Conservation (phyloP, 2,113 vertebrate species). For the Sebastes schlegelii region DNA sequence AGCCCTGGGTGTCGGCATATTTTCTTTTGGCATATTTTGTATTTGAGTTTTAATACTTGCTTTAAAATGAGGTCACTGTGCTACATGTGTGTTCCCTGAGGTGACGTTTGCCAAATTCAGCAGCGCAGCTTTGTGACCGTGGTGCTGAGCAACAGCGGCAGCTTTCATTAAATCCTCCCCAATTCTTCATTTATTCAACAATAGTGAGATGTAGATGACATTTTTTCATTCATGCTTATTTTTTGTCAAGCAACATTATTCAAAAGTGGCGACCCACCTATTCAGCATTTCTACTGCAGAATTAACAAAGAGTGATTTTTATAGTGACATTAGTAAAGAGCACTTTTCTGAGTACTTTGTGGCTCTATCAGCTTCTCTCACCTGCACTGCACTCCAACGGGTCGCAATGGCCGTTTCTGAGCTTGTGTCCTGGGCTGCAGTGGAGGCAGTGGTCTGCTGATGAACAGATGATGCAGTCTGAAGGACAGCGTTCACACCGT, state of each 20-base stretch:
- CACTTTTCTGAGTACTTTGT: background rate
- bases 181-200: constrained; percentile 15
- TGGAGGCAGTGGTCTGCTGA: constrained; percentile 79
- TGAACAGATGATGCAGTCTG: constrained; percentile 85
- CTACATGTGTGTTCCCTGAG: constrained; percentile 39
- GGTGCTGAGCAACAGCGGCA: constrained; percentile 21
- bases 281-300: background rate
- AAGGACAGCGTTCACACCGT: constrained; percentile 84
- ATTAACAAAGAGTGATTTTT: background rate
- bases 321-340: background rate
- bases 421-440: constrained; percentile 82
- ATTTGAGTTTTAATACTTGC: constrained; percentile 22
- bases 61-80: constrained; percentile 42
- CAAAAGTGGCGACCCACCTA: background rate
- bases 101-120: constrained; percentile 29
- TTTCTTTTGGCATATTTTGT: constrained; percentile 14
- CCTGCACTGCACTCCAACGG: constrained; percentile 85
- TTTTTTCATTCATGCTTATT: background rate
- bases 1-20: constrained; percentile 5
- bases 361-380: constrained; percentile 61
- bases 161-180: constrained; percentile 1
- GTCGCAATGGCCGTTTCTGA: constrained; percentile 82
- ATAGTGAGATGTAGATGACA: background rate
- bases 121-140: constrained; percentile 19
- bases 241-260: background rate